Evolutionary conservation across 2,797 vertebrate species (phyloP), one percentile per base, ranked within the genome.

Genomic region (Hephaestus fuliginosus): DNA sequence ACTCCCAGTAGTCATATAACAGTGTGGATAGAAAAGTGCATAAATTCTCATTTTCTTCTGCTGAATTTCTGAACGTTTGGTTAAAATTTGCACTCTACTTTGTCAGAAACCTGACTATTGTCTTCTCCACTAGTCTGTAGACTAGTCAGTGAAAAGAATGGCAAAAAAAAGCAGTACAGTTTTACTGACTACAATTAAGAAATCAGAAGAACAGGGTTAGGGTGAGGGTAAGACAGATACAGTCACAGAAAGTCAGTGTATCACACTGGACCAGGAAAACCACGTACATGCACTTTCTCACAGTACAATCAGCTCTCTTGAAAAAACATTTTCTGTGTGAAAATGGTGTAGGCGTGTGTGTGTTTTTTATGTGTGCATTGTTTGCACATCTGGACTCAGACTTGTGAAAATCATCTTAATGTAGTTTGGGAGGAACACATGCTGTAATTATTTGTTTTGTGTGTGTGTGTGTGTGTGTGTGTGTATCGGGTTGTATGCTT

Each of bases 361-460:
- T 33, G 30, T 57, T 41, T 60, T 46, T 41, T 71, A 22, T 17
- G 46, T 61, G 28, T 5, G 14, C 44, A 46, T 56, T 41, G 51
- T 69, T 80, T 57, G 39, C 33, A 46, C 70, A 77, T 62, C 48
- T 64, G 28, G 63, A 22, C 48, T 3, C 51, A 20, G 22, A 64
- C 60, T 55, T 66, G 67, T 69, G 41, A 74, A 75, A 71, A 70
- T 46, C 55, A 51, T 72, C 25, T 51, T 61, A 48, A 70, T 57
- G 48, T 41, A 46, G 41, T 70, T 56, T 57, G 20, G 46, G 20
- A 74, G 55, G 43, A 81, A 58, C 52, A 46, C 56, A 49, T 17
- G 7, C 33, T 51, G 61, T 55, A 58, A 28, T 57, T 12, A 30
- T 73, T 70, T 63, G 33, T 44, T 69, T 4, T 28, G 49, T 56